Evolutionary conservation across 2,888 invertebrate genomes (phyloP), one percentile per base, ranked within the genome.

Genomic region (Onthophagus sagittarius): DNA sequence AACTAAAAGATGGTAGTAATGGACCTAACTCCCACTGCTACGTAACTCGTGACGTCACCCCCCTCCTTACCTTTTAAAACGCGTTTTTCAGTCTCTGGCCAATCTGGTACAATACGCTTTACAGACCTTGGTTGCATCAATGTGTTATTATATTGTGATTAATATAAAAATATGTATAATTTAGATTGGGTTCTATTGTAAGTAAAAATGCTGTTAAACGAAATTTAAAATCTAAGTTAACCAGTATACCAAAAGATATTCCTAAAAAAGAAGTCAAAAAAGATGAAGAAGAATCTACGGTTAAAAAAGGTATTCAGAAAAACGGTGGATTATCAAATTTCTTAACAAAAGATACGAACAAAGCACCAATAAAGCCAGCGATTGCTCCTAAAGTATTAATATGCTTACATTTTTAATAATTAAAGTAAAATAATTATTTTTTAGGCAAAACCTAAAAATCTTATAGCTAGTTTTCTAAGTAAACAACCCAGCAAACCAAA

Each of bases 391-490:
- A 67, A 23, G 67, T 67, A 67, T n/a, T 2, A 15, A 67, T 23
- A 2, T 67, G 23, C 31, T 67, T 69, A 70, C 62, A 39, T 32
- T 53, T 23, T 1, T 63, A 62, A 9, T 31, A 70, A 39, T 70
- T 39, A 0, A 15, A 5, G 15, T 69, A 23, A 14, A 23, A 39
- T 2, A 13, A 32, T 33, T 64, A 39, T 15, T 75, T n/a, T 73
- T 63, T 71, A 75, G 75, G 15, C 64, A 14, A 73, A 75, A 64
- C 32, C 65, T 11, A 75, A 75, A 11, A 71, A 69, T 63, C 31
- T 71, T 15, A 71, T 75, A 71, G 69, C 73, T n/a, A 72, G 69
- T 71, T 75, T 75, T 63, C 62, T 75, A 53, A 69, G 72, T 39
- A 72, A 73, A 71, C 63, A 69, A 13, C 64, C 72, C 13, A n/a